phyloP scores from a whole-genome alignment of 2,888 invertebrate genomes.

The Drosophila paracracens region DNA sequence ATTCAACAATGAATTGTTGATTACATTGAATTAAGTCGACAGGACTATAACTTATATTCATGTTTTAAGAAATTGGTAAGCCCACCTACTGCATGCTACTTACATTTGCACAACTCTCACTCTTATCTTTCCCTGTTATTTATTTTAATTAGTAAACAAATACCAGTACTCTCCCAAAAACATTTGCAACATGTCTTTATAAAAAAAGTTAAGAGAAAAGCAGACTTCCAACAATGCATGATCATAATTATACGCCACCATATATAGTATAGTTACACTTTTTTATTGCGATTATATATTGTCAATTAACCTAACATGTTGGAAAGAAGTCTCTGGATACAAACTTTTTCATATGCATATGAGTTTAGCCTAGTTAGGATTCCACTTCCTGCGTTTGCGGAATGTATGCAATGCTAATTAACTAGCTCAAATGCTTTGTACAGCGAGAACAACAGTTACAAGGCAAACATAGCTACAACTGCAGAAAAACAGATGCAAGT shows the following conservation, averaged over 20 bases:
- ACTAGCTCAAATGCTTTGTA: conserved; percentile 25
- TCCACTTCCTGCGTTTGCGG: conserved; percentile 1
- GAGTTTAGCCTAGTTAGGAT: conserved; percentile 1
- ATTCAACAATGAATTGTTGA: too few species aligned
- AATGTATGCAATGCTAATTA: conserved; percentile 49
- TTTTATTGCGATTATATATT: not conserved
- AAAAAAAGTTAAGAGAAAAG: not conserved
- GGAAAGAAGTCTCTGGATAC: not conserved
- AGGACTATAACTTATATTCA: too few species aligned
- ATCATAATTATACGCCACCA: not conserved
- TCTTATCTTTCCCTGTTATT: not conserved
- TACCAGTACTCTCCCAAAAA: not conserved
- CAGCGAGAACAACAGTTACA: not conserved
- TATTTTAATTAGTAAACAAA: not conserved
- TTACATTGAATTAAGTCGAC: too few species aligned
- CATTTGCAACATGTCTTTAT: not conserved
- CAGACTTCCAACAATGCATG: not conserved
- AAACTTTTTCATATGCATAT: not conserved
- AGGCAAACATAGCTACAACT: not conserved
- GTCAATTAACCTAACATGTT: not conserved
- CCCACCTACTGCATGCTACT: too few species aligned
- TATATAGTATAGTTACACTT: not conserved
- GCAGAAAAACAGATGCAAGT: not conserved
- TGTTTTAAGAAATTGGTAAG: too few species aligned
- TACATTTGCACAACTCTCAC: too few species aligned